Base-by-base conservation (phyloP, 2,888 invertebrate genomes). In the Polylopha cassiicola region DNA sequence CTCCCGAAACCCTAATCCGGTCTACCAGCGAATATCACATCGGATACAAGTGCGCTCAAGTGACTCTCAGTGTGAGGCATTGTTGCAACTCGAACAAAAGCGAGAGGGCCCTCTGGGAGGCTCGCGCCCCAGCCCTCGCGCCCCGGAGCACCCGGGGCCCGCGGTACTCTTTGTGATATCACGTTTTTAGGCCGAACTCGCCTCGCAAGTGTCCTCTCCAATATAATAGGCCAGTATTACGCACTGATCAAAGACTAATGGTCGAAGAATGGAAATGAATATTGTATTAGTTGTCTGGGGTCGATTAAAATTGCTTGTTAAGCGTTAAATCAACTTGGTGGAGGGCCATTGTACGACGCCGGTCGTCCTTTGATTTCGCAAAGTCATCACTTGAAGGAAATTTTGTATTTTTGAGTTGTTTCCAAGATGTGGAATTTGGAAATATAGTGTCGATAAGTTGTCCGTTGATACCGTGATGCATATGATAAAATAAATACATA, bases 81-180 rank as follows among this genome's bases (percentile, higher is more conserved):
- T 81, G 81, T 81, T 79, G 77, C 73, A 69, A 64, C 77, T 68
- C 63, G 80, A 78, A 82, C 82, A 82, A 82, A 33, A 78, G 78
- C 74, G n/a, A 50, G 68, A 81, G 80, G 62, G 80, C 70, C 52
- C 80, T 81, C 57, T 54, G 73, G 60, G 73, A 67, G 61, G 65
- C 70, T 65, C 68, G 69, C 68, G 73, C 72, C 78, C 78, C 77
- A 75, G 70, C 68, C 51, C 55, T 56, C 61, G 58, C 42, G 42
- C 42, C 44, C 39, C 37, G 50, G 56, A 47, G 64, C 47, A 58
- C 53, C 61, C 55, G 63, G 57, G 61, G 59, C 57, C 58, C 61
- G 56, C 70, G 71, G 67, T 65, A 76, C 71, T 78, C 78, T 81
- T 81, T 81, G 77, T 79, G 71, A 65, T 69, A 79, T 67, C 82